Conservation (phyloP, 2,888 invertebrate species). For the Gastrophysa polygoni region DNA sequence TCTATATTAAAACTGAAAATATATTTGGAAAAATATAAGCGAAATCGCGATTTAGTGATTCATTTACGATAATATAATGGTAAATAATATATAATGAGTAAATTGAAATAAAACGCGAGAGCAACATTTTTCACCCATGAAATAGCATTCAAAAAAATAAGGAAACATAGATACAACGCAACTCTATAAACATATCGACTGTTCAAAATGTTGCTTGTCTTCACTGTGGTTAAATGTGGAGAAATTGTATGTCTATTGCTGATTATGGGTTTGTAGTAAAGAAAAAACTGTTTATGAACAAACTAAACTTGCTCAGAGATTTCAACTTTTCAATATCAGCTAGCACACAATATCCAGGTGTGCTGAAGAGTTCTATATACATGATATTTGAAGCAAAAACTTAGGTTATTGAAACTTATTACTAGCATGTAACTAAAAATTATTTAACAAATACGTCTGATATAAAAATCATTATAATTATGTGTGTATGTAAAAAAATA, state of each 20-base stretch:
- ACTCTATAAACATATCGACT: constrained; percentile 38
- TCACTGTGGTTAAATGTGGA: constrained; percentile 59
- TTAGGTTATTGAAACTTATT: constrained; percentile 52
- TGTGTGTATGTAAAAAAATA: constrained; percentile 58
- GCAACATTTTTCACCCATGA: constrained; percentile 39
- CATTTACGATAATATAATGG: too few species aligned
- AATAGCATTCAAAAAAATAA: constrained; percentile 41
- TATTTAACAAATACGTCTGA: constrained; percentile 59
- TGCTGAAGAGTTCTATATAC: constrained; percentile 56
- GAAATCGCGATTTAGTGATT: too few species aligned
- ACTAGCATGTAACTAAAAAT: constrained; percentile 53
- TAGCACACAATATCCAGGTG: constrained; percentile 56
- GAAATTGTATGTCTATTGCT: constrained; percentile 56
- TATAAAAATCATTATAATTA: constrained; percentile 55
- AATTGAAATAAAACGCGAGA: constrained; percentile 17
- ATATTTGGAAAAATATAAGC: too few species aligned
- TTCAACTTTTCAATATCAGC: constrained; percentile 49
- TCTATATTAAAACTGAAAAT: too few species aligned
- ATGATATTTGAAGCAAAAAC: constrained; percentile 52
- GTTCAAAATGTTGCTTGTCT: constrained; percentile 42
- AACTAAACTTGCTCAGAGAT: constrained; percentile 51
- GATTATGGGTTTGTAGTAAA: constrained; percentile 53
- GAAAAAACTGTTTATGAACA: constrained; percentile 44
- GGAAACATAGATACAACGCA: constrained; percentile 47
- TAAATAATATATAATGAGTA: too few species aligned